A percentile compares a stretch with the other conserved stretches of the same genome.
phyloP scores from a whole-genome alignment of 2,797 vertebrate genomes.

The Oryzias dopingdopingensis region DNA sequence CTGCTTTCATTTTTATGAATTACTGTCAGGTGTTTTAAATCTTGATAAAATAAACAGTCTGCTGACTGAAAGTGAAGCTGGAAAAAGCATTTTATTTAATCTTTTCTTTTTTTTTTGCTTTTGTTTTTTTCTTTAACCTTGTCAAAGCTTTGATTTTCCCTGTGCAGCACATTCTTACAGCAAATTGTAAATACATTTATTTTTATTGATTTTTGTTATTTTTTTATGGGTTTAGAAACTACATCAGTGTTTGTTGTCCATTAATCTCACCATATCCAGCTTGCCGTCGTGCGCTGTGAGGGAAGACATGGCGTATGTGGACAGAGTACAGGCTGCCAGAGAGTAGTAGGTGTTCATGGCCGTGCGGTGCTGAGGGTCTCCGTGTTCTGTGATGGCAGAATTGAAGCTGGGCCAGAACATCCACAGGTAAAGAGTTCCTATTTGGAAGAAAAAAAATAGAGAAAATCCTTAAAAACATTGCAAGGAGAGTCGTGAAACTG shows the following conservation, averaged over 20 bases:
- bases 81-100: too few relatives aligned
- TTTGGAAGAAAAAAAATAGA: not conserved
- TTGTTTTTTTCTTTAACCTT: too few relatives aligned
- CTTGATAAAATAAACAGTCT: slow-evolving; percentile 10
- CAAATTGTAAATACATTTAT: not conserved
- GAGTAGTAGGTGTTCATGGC: slow-evolving; percentile 91
- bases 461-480: too few relatives aligned
- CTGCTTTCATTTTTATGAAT: not conserved
- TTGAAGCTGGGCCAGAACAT: slow-evolving; percentile 97
- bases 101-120: too few relatives aligned
- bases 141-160: not conserved
- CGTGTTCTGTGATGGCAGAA: slow-evolving; percentile 74
- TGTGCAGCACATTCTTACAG: too few relatives aligned
- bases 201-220: not conserved
- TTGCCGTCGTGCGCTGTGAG: slow-evolving; percentile 77
- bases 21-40: slow-evolving; percentile 3
- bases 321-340: slow-evolving; percentile 82
- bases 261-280: slow-evolving; percentile 83
- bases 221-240: not conserved
- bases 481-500: too few relatives aligned
- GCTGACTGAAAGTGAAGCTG: not conserved
- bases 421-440: slow-evolving; percentile 92
- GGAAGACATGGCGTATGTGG: slow-evolving; percentile 80
- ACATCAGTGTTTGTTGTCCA: rapidly evolving
- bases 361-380: slow-evolving; percentile 83